A percentile compares a stretch with the other conserved stretches of the same genome.
phyloP scores from a whole-genome alignment of 1,140 invertebrate genomes.

The Drosophila rufa region DNA sequence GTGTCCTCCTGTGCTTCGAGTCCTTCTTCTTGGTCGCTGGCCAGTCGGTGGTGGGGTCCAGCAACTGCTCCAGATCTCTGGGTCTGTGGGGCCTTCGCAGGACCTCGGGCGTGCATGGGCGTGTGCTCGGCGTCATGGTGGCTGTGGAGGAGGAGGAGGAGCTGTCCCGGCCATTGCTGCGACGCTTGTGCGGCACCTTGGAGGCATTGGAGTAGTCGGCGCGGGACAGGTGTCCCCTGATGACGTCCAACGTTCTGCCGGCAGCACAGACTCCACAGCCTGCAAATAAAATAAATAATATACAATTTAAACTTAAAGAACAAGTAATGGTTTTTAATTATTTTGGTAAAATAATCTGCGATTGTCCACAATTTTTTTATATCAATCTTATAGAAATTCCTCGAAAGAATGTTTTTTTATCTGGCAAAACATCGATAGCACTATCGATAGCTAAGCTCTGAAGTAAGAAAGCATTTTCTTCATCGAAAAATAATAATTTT shows the following conservation, averaged over 20 bases:
- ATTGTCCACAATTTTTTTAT: too few relatives aligned
- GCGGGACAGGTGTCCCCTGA: conserved; percentile 1
- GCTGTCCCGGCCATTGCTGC: background rate
- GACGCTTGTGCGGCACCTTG: background rate
- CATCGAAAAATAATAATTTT: too few relatives aligned
- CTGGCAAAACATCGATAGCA: too few relatives aligned
- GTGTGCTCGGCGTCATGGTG: background rate
- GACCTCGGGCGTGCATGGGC: background rate
- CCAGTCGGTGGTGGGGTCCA: conserved; percentile 12
- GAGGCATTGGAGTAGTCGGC: conserved; percentile 6
- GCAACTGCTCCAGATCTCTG: conserved; percentile 9
- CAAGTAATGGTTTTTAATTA: too few relatives aligned
- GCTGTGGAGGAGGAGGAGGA: conserved; percentile 5
- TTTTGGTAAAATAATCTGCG: too few relatives aligned
- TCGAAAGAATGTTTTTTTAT: too few relatives aligned
- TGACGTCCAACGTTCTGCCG: background rate
- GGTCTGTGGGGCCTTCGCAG: background rate
- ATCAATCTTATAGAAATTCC: too few relatives aligned
- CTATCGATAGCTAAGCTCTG: too few relatives aligned
- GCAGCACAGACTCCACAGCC: background rate
- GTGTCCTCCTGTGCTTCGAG: background rate
- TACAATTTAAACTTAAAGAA: too few relatives aligned
- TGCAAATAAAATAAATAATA: background rate
- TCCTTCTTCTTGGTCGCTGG: background rate
- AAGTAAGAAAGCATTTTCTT: too few relatives aligned